Base-by-base conservation (phyloP, 2,888 invertebrate species). In the Temnothorax rugatulus region DNA sequence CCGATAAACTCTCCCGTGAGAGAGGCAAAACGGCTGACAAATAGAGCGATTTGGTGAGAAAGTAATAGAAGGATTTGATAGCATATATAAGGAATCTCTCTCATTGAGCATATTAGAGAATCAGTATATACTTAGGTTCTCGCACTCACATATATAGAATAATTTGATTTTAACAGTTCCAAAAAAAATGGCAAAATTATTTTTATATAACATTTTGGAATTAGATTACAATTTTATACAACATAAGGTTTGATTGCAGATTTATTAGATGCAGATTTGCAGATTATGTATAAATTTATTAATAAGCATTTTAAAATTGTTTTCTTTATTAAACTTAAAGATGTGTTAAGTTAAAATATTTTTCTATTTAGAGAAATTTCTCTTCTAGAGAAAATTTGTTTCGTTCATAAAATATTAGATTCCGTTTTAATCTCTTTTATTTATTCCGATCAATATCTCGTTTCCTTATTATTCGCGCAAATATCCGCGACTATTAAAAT, bases 401-500 rank as follows among this genome's bases (percentile, higher is more conserved):
- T 52, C 0, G 41, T 68, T 68, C 5, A n/a, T 18, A 38, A 38
- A 44, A 74, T 4, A 66, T 44, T 13, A 18, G 9, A 29, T 29
- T 57, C 4, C n/a, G 25, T 47, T 63, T 79, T 57, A 34, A 68
- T 69, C n/a, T 57, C 11, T 57, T 18, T 3, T 13, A 29, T 69
- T 41, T 66, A 63, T 63, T 54, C 25, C 44, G 15, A 69, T 44
- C 57, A 41, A 69, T 79, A 5, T 69, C 57, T 68, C 57, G 15
- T 21, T 66, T 68, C 11, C 25, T 59, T 29, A 25, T 76, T 76
- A 64, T 76, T 50, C 4, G 21, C 11, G 7, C 54, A 68, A 29
- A 57, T 77, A 68, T 68, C 29, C n/a, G n/a, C 41, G n/a, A 68
- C 54, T 15, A 64, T 76, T 50, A 38, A 38, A 64, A 52, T 38